Evolutionary conservation across 92 coral and sea anemone genomes (phyloP).

Genomic region (Isaurus tuberculatus): DNA sequence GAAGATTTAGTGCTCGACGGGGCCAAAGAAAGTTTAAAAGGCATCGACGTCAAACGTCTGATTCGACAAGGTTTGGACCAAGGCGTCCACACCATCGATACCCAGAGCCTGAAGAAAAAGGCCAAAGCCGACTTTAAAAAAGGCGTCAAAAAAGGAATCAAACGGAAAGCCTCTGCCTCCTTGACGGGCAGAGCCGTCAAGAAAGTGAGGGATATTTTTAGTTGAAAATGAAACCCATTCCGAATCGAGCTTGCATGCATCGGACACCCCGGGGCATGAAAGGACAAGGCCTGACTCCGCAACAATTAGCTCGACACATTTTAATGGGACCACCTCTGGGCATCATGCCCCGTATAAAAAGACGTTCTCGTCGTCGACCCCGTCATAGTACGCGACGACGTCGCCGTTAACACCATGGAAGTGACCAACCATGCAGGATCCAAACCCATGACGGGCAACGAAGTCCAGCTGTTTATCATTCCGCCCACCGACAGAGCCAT

Average conservation of each 20-base stretch:
- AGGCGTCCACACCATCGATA: slow-evolving; percentile 5
- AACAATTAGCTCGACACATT: background rate
- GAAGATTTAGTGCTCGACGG: background rate
- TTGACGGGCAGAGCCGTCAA: background rate
- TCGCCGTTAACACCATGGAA: background rate
- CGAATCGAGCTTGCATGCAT: background rate
- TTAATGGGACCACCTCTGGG: background rate
- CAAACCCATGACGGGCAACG: background rate
- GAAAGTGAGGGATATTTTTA: background rate
- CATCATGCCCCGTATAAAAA: background rate
- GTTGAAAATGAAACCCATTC: background rate
- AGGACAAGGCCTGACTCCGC: background rate
- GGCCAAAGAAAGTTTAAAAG: background rate
- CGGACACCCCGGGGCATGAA: background rate
- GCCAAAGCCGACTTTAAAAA: background rate
- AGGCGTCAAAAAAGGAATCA: background rate
- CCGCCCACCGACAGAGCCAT: background rate
- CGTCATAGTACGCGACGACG: background rate
- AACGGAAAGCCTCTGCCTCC: background rate
- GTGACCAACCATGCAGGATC: background rate
- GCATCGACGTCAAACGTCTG: background rate
- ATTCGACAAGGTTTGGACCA: background rate
- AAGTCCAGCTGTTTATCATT: background rate
- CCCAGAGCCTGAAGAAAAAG: background rate
- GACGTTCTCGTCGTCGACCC: slow-evolving; percentile 10